Base-by-base conservation (phyloP, 2,888 invertebrate species). In the Leucozona laternaria region DNA sequence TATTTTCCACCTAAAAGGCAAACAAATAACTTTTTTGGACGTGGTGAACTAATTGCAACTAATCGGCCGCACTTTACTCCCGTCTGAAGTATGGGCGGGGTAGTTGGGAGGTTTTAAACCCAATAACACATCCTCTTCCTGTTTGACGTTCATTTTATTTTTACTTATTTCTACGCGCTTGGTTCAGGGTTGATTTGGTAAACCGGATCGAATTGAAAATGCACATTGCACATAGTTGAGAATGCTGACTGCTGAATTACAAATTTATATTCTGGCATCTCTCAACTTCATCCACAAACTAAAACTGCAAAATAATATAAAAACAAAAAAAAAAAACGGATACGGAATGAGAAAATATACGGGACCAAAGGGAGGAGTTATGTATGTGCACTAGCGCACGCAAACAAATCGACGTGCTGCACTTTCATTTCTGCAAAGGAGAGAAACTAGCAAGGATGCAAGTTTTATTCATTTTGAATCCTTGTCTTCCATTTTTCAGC, bases 231-330 rank as follows among this genome's bases (percentile, higher is more conserved):
- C 73, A 81, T 75, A 78, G 68, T 66, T 77, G 53, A 78, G 78
- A 78, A 86, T 78, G 86, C 86, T 81, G 85, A 86, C 85, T 86
- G 81, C 78, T 75, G 82, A 86, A 82, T 86, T 86, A 82, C 82
- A 75, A 86, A 82, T 82, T 86, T 86, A 78, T 82, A 71, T 78
- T 71, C 82, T 78, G 81, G 82, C 78, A 82, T 86, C 81, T 82
- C 70, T 86, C 70, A 86, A 79, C 78, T 82, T 78, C 73, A 86
- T 79, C 64, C 57, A 45, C 50, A 82, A 82, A 75, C 81, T 81
- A 85, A 78, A 85, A 81, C 77, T 72, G 85, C 81, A 81, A 77
- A 81, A 85, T 80, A 80, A 80, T 79, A 84, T 57, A 71, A 75
- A 60, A 60, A 60, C 15, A 25, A 25, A 60, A 60, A 60, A 58